Evolutionary conservation across 2,888 invertebrate species (phyloP).

Genomic region (Seira sanloemensis): DNA sequence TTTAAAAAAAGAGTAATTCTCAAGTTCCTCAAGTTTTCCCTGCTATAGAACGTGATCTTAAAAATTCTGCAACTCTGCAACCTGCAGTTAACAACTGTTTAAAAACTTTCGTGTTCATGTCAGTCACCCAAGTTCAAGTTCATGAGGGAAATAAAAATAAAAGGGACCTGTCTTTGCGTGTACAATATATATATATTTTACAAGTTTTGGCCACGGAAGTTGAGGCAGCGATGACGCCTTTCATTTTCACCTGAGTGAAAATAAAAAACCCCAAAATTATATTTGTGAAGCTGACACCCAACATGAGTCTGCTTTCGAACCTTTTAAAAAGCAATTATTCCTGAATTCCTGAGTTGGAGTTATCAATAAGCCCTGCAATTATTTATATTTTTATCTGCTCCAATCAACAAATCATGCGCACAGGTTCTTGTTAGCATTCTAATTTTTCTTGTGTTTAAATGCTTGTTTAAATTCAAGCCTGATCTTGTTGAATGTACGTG

Average conservation of each 20-base stretch:
- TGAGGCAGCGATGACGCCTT: background rate
- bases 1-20: too few species aligned
- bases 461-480: background rate
- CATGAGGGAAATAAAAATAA: background rate
- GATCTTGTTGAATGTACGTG: background rate
- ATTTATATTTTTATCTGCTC: background rate
- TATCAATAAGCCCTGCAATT: background rate
- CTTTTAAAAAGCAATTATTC: background rate
- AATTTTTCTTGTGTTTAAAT: too few species aligned
- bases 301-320: slow-evolving; percentile 6
- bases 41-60: background rate
- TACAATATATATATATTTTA: too few species aligned
- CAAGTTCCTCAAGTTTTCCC: background rate
- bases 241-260: background rate
- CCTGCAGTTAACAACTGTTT: too few species aligned
- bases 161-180: slow-evolving; percentile 8
- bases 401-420: background rate
- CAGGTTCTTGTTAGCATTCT: background rate
- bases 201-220: background rate
- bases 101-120: background rate
- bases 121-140: slow-evolving; percentile 8
- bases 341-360: background rate
- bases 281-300: background rate
- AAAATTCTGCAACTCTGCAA: too few species aligned
- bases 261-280: background rate